phyloP scores from a whole-genome alignment of 2,888 invertebrate genomes.

The Hyalella azteca region DNA sequence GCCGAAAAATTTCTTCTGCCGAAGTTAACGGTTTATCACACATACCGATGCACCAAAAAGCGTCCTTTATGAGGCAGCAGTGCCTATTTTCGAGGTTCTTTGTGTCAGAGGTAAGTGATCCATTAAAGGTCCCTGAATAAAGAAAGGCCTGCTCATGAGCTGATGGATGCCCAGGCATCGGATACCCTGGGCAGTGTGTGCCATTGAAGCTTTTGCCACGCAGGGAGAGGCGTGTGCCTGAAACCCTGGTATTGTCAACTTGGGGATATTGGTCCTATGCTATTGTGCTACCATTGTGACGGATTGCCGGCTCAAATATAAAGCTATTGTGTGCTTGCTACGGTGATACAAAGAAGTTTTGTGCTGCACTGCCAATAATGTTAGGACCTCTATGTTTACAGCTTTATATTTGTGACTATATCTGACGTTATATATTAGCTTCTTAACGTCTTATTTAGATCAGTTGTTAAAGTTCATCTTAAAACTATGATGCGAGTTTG shows the following conservation, averaged over 20 bases:
- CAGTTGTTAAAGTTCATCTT: too few species aligned
- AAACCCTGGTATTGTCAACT: constrained; percentile 12
- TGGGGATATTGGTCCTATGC: constrained; percentile 27
- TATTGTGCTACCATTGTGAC: constrained; percentile 1
- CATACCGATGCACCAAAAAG: too few species aligned
- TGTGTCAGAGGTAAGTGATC: neutral
- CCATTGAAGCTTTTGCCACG: neutral
- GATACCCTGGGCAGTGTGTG: neutral
- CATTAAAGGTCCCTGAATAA: neutral
- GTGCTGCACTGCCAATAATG: constrained; percentile 17
- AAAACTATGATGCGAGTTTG: too few species aligned
- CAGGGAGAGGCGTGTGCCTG: constrained; percentile 7
- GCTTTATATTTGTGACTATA: constrained; percentile 7
- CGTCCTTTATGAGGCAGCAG: too few species aligned
- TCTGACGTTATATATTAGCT: neutral
- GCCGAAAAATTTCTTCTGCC: too few species aligned
- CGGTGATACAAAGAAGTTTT: constrained; percentile 7
- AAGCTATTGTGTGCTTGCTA: constrained; percentile 25
- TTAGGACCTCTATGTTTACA: neutral
- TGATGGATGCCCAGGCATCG: neutral
- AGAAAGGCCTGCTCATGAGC: neutral
- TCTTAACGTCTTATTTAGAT: constrained; percentile 4
- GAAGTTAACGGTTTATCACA: too few species aligned
- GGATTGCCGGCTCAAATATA: constrained; percentile 6
- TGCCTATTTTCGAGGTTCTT: too few species aligned